Evolutionary conservation across 2,113 vertebrate genomes (phyloP), one percentile per base, ranked within the genome.

Genomic region (Cynocephalus volans): DNA sequence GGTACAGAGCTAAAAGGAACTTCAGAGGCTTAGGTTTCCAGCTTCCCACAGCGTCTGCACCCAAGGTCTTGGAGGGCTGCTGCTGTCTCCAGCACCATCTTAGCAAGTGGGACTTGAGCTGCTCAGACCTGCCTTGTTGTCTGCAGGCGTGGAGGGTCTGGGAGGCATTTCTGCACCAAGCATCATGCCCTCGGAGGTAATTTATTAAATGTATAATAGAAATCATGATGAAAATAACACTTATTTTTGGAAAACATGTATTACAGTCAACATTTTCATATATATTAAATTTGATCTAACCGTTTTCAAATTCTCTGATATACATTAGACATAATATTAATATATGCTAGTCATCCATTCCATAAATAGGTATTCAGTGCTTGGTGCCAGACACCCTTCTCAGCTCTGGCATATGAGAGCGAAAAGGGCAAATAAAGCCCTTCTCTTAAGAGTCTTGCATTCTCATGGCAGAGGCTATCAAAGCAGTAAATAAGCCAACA

Each of bases 181-280:
- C 12, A 62, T 15, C 21, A 4, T 73, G 31, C 12, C 18, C 58
- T 83, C 9, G 2, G 28, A 18, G 28, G 21, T 73, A 64, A 58
- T 17, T 88, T 80, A 79, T 36, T 72, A 88, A 84, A 45, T 70
- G 17, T 28, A 5, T 54, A 9, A 69, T 54, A 70, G 48, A 95
- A 69, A 23, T 81, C 19, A 80, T 73, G 36, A 15, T 54, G 31
- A 87, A 93, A 90, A 64, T 41, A 33, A 58, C 23, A 67, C 19
- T 41, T 70, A 26, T 31, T 23, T 90, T 93, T 91, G 72, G 48
- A 73, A 72, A 89, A 75, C 6, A 81, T 97, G 48, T 92, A 33
- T 45, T 60, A 26, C 4, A 64, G 52, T 89, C 18, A 62, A 77
- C 8, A 54, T 81, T 52, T 83, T 76, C n/a, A 82, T 41, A 28